Conservation (phyloP, 2,113 vertebrate species). For the Pundamilia nyererei region DNA sequence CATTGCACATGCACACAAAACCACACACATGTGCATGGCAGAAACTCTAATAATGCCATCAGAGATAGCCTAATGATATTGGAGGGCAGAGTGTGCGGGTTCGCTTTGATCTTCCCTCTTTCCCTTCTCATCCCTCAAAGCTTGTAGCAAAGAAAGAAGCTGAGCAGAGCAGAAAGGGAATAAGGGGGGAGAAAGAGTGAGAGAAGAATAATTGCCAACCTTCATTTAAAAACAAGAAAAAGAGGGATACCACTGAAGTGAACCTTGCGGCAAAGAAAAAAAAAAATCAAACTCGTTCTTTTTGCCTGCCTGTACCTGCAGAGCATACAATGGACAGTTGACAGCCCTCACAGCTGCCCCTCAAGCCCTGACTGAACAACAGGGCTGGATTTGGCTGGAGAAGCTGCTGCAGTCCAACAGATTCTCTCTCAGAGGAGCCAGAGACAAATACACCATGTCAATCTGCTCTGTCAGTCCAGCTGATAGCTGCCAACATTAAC, state of each 20-base stretch:
- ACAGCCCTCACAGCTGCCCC: constrained; percentile 22
- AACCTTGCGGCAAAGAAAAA: not conserved
- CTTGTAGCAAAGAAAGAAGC: not conserved
- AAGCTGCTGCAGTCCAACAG: not conserved
- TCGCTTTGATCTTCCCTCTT: constrained; percentile 40
- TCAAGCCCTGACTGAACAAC: not conserved
- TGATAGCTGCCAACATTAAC: constrained; percentile 5
- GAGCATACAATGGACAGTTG: constrained; percentile 5
- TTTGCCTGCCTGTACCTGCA: constrained; percentile 10
- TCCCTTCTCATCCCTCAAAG: constrained; percentile 29
- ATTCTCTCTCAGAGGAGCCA: not conserved
- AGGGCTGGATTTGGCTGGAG: constrained; percentile 6
- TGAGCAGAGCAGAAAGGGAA: constrained; percentile 1
- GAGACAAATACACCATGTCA: constrained; percentile 30
- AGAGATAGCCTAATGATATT: constrained; percentile 51
- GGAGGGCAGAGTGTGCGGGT: constrained; percentile 43
- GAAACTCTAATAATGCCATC: constrained; percentile 44
- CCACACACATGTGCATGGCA: not conserved
- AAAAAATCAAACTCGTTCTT: not conserved
- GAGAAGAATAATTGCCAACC: not conserved
- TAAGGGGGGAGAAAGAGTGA: not conserved
- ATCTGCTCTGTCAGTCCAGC: constrained; percentile 28
- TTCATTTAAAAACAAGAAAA: constrained; percentile 23
- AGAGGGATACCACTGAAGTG: not conserved
- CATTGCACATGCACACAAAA: not conserved